These are phyloP conservation scores for Dicrurus megarhynchus DNA, from an alignment of 2,113 vertebrate genomes.

Conservation along the genomic window DNA sequence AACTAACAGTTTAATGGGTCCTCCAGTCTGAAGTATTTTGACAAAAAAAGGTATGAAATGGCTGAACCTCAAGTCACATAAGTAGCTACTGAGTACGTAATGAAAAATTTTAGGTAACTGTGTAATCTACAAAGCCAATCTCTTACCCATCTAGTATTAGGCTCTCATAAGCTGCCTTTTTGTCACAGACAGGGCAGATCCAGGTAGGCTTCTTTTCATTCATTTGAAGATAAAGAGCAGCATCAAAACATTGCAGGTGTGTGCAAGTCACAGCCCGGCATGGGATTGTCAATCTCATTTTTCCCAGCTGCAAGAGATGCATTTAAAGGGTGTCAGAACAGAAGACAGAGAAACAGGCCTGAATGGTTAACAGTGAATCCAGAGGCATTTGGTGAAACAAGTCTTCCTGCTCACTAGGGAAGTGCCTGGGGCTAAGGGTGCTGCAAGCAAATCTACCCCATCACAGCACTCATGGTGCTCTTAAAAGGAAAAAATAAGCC, in stretches of 20 bases:
- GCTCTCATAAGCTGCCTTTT: conserved; percentile 94
- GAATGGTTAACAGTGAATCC: background rate
- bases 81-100: background rate
- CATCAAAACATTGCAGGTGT: conserved; percentile 97
- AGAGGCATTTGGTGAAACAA: background rate
- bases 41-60: background rate
- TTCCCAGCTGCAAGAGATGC: conserved; percentile 84
- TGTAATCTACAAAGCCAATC: background rate
- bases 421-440: background rate
- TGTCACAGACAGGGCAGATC: conserved; percentile 98
- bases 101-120: background rate
- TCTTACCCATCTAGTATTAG: conserved; percentile 93
- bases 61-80: background rate
- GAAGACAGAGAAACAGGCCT: background rate
- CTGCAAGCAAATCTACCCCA: background rate
- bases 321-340: background rate
- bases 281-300: conserved; percentile 94
- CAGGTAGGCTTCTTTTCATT: conserved; percentile 98
- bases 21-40: background rate
- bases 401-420: background rate
- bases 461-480: background rate
- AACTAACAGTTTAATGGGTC: background rate
- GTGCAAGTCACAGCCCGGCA: conserved; percentile 95
- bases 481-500: background rate
- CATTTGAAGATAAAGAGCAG: conserved; percentile 98